Evolutionary conservation across 2,888 invertebrate species (phyloP).

Genomic region (Phortica okadai): DNA sequence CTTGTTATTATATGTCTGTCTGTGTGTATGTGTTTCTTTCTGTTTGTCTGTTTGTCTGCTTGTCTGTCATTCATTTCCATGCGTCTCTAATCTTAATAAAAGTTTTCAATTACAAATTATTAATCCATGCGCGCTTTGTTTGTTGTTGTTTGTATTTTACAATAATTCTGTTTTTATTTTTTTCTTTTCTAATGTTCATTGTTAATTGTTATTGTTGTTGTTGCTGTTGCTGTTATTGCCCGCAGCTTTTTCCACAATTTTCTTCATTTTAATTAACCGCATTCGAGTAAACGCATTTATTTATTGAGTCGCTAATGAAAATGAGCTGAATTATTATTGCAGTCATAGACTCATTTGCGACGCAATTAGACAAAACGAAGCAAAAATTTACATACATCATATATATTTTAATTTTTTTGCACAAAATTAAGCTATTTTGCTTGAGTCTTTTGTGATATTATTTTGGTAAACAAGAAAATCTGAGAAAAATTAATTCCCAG

Average conservation of each 20-base stretch:
- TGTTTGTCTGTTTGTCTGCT: too few species aligned
- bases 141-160: constrained; percentile 12
- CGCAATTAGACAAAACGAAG: neutral
- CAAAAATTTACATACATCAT: too few species aligned
- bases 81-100: constrained; percentile 6
- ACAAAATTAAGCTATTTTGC: too few species aligned
- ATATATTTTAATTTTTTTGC: too few species aligned
- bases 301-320: constrained; percentile 2
- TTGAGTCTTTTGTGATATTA: too few species aligned
- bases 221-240: constrained; percentile 20
- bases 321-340: constrained; percentile 6
- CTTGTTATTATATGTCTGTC: neutral
- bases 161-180: neutral
- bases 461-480: too few species aligned
- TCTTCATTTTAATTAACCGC: constrained; percentile 29
- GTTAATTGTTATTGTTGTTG: neutral
- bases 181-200: neutral
- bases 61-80: neutral
- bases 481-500: too few species aligned
- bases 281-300: constrained; percentile 13
- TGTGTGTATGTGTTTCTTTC: neutral
- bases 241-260: constrained; percentile 25
- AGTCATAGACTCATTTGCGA: neutral
- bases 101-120: constrained; percentile 28
- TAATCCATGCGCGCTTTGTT: constrained; percentile 26